Evolutionary conservation across 1,140 invertebrate species (phyloP), one percentile per base, ranked within the genome.

Genomic region (Drosophila dunni): DNA sequence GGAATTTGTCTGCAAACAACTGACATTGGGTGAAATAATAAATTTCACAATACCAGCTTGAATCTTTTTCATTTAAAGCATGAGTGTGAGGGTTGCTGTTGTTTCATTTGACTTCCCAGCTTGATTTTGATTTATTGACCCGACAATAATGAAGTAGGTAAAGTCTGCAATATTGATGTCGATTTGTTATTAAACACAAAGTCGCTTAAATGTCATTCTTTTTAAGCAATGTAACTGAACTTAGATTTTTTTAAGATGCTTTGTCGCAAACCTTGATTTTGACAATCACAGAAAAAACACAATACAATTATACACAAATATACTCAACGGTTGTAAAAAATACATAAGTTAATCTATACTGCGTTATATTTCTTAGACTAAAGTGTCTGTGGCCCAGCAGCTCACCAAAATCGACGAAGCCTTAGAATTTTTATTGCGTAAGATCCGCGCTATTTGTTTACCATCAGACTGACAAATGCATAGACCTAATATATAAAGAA

Each of bases 41-140:
- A 75, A 86, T 85, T 86, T 46, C 64, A 56, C 58, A 60, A 61
- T 79, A 65, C 71, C 60, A 76, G 68, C 76, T 76, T 53, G 48
- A 82, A 82, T 76, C 62, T 63, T 85, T 85, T 85, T 85, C 68
- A 85, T 85, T 85, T 68, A 85, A 84, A 78, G 78, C 78, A 78
- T 81, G 80, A 83, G 61, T 71, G 70, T 66, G 75, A 62, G 3
- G 38, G 44, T 56, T 53, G n/a, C 7, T 54, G n/a, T 54, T 36
- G 54, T 83, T 84, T 76, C 77, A 76, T 66, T 84, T 79, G 71
- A 72, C 53, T 79, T 76, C 73, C 57, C 76, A 79, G 72, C 60
- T 81, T 80, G 68, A 78, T 81, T 84, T 85, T 81, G 78, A 84
- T 85, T 84, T 84, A 81, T 84, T 85, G 81, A 84, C 81, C 74